Conservation (phyloP, 2,888 invertebrate species). For the Thumatha senex region DNA sequence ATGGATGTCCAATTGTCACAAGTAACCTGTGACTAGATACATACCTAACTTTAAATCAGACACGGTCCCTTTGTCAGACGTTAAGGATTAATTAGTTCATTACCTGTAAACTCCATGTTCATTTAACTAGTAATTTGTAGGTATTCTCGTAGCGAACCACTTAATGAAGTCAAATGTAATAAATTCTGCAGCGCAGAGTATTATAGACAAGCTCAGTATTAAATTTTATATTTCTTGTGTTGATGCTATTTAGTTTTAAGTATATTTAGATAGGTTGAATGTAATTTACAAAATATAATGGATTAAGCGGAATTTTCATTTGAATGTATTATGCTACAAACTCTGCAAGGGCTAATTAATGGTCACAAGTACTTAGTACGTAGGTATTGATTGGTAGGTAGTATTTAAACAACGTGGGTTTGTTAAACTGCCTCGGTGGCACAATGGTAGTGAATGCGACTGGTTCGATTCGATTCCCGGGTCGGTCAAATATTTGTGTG, state of each 20-base stretch:
- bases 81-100: slow-evolving; percentile 58
- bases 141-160: slow-evolving; percentile 40
- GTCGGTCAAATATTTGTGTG: too few species aligned
- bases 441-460: too few species aligned
- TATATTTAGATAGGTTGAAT: not conserved
- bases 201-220: slow-evolving; percentile 2
- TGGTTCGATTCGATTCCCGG: too few species aligned
- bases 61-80: slow-evolving; percentile 42
- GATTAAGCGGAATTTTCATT: too few species aligned
- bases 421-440: too few species aligned
- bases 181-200: slow-evolving; percentile 10
- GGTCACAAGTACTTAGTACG: too few species aligned
- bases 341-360: too few species aligned
- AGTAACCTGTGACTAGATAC: not conserved
- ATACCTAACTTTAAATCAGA: slow-evolving; percentile 10
- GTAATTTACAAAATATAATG: too few species aligned
- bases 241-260: not conserved
- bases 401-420: too few species aligned
- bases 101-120: slow-evolving; percentile 51
- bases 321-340: too few species aligned
- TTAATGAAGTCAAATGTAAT: slow-evolving; percentile 22
- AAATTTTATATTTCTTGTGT: slow-evolving; percentile 9
- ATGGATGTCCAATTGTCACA: not conserved
- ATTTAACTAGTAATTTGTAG: slow-evolving; percentile 56
- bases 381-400: too few species aligned